Evolutionary conservation across 2,888 invertebrate species (phyloP), one percentile per base, ranked within the genome.

Genomic region (Drosophila birchii): DNA sequence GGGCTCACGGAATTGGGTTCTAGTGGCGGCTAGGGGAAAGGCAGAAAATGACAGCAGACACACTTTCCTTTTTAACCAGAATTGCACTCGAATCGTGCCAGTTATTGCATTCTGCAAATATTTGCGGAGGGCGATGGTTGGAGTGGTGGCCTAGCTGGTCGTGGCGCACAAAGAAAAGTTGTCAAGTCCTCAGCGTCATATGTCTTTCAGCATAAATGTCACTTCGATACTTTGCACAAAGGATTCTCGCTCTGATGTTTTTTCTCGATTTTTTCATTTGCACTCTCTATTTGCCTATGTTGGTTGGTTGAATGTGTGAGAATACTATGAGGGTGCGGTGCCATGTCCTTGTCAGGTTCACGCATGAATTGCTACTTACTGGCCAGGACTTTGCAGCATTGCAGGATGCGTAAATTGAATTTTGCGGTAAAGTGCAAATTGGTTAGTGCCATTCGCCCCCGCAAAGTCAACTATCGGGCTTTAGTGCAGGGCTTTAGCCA

Each of bases 301-400:
- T 29, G 64, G 73, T 38, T 29, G 29, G 29, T 23, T 18, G 56
- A 26, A 23, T 58, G 18, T 44, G 12, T 41, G 62, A 3, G 11
- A 2, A 3, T 18, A 20, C 14, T 14, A 20, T 32, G 49, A 18
- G n/a, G n/a, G 32, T 18, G 56, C 29, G 38, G 26, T 32, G 26
- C 43, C 56, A 59, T 75, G 69, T 79, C 76, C 87, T 78, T 87
- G 82, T 81, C 78, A 64, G 72, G 38, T 71, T 78, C 72, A 81
- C 62, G 82, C 80, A 71, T 82, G 80, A 78, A 64, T 64, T 61
- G 63, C 67, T 70, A 49, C 64, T 74, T 71, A 59, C 63, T 69
- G 59, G 66, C 60, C 75, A 74, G 62, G 82, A 70, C 74, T 70
- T 76, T 58, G 81, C 69, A 44, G 49, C 54, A 69, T 54, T 56